Evolutionary conservation across 2,888 invertebrate species (phyloP).

Genomic region (Melipona beecheii): DNA sequence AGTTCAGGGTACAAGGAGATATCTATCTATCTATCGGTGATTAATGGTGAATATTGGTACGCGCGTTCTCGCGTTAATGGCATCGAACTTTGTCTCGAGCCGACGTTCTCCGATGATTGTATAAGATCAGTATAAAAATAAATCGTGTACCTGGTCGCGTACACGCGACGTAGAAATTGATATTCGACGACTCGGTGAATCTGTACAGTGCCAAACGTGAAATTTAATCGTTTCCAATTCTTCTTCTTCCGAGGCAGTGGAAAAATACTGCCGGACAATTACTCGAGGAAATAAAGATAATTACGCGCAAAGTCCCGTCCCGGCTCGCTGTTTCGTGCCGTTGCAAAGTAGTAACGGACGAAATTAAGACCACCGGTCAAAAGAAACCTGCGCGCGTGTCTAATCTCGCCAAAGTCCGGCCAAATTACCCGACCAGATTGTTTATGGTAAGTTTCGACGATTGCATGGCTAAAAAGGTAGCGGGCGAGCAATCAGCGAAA

Average conservation of each 20-base stretch:
- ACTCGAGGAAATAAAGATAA: not conserved
- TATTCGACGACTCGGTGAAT: too few species aligned
- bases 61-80: constrained; percentile 3
- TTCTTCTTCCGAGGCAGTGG: not conserved
- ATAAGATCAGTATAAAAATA: too few species aligned
- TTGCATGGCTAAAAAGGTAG: constrained; percentile 32
- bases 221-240: not conserved
- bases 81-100: not conserved
- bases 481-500: constrained; percentile 58
- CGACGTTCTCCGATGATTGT: too few species aligned
- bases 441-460: constrained; percentile 26
- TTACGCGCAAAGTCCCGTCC: not conserved
- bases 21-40: constrained; percentile 20
- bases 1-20: constrained; percentile 12
- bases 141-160: too few species aligned
- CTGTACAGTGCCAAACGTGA: too few species aligned
- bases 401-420: not conserved
- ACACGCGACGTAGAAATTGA: too few species aligned
- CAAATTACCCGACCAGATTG: constrained; percentile 33
- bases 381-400: not conserved
- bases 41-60: constrained; percentile 20
- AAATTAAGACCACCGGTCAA: not conserved
- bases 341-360: not conserved
- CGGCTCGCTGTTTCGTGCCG: not conserved
- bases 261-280: not conserved